Base-by-base conservation (phyloP, 1,140 invertebrate species). In the Temnothorax nylanderi region DNA sequence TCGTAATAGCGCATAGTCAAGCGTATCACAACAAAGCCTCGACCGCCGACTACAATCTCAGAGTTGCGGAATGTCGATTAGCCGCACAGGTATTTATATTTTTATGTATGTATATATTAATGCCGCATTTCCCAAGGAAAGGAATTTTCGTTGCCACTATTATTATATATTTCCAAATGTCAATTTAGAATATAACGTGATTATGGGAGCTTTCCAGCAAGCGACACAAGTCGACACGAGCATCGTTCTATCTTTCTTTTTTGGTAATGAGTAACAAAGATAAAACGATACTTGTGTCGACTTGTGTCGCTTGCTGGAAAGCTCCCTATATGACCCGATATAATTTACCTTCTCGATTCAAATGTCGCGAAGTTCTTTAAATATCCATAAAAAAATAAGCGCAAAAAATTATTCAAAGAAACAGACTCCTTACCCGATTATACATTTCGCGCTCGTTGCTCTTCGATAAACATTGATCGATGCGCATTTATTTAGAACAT, bases 1-100 rank as follows among this genome's bases (percentile, higher is more conserved):
- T 99, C 96, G 98, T 99, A 7, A 98, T 99, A 69, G 97, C 98
- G 10, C 99, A 99, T 93, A 99, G 98, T 94, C 96, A 99, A 91
- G 97, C 97, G 0, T 97, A 98, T 92, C 97, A 98, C 87, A 99
- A 99, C 94, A 99, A 99, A 96, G 99, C 99, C 3, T 98, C 98
- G 8, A 98, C 98, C 0, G 96, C 96, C 18, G 97, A 99, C 93
- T 99, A 97, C 94, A 99, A 99, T 95, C 97, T 97, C 82, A 96
- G 99, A 85, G 99, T 99, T 11, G 97, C 98, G n/a, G 99, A 99
- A 96, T 99, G 99, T 93, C 96, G 98, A 87, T 94, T 99, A 13
- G 98, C 98, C 26, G 97, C 98, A 13, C 97, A 98, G 96, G 97
- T 98, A 95, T 51, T 34, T 75, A 2, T 26, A 94, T 82, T 0